Conservation (phyloP, 2,797 vertebrate genomes). For the Falco novaeseelandiae region DNA sequence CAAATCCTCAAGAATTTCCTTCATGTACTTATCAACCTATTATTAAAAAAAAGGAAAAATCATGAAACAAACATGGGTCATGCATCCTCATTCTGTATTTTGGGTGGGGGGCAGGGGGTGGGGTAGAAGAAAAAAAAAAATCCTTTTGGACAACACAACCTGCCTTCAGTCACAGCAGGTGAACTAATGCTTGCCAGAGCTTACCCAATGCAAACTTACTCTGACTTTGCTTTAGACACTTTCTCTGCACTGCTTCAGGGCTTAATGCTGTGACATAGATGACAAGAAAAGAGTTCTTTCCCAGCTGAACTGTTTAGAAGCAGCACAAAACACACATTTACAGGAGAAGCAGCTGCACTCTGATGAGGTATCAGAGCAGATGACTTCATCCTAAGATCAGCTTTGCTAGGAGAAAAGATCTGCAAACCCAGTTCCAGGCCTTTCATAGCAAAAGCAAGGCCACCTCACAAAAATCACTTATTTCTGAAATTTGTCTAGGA, state of each 20-base stretch:
- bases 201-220: background rate
- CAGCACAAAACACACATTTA: background rate
- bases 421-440: background rate
- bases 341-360: background rate
- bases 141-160: background rate
- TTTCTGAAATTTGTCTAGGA: background rate
- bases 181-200: background rate
- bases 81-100: background rate
- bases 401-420: background rate
- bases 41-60: conserved; percentile 2
- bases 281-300: background rate
- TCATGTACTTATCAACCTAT: conserved; percentile 96
- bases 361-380: background rate
- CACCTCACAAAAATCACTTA: background rate
- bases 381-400: background rate
- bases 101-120: no score
- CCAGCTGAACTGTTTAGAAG: background rate
- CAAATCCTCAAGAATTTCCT: conserved; percentile 95
- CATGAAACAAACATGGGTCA: background rate
- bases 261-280: background rate
- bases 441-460: background rate
- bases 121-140: background rate
- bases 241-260: background rate
- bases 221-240: background rate
- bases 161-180: background rate